Conservation (phyloP, 2,113 vertebrate species). For the Nothobranchius kuhntae region DNA sequence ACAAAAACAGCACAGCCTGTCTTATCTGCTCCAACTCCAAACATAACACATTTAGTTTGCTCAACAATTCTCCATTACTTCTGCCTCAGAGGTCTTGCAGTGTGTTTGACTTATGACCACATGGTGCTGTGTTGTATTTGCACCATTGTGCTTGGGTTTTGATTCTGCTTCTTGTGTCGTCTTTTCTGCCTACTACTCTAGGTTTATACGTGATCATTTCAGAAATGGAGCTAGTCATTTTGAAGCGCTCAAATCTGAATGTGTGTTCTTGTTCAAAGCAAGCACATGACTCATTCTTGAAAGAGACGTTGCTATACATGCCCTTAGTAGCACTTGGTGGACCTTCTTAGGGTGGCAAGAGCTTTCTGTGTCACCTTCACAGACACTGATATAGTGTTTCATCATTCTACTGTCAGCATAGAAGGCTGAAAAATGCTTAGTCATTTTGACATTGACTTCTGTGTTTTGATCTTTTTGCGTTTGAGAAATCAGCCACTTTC, state of each 20-base stretch:
- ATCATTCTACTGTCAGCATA: constrained; percentile 12
- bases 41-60: too few species aligned
- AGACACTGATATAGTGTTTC: constrained; percentile 8
- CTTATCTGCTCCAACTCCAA: too few species aligned
- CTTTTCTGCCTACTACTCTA: constrained; percentile 10
- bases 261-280: not conserved
- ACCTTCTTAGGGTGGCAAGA: constrained; percentile 2
- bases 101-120: too few species aligned
- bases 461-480: constrained; percentile 36
- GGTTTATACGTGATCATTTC: constrained; percentile 20
- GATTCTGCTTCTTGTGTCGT: constrained; percentile 1
- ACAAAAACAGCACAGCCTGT: too few species aligned
- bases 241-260: not conserved
- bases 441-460: constrained; percentile 40
- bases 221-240: constrained; percentile 4
- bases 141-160: not conserved
- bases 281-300: not conserved
- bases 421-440: constrained; percentile 13
- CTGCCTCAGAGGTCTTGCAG: too few species aligned
- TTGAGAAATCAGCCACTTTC: not conserved
- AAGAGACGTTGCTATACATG: not conserved
- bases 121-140: too few species aligned
- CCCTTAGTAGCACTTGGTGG: not conserved
- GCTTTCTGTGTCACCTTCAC: constrained; percentile 23
- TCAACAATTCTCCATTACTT: too few species aligned